These are phyloP conservation scores for Pogonomyrmex californicus DNA, from an alignment of 1,140 invertebrate genomes.

Conservation along the genomic window DNA sequence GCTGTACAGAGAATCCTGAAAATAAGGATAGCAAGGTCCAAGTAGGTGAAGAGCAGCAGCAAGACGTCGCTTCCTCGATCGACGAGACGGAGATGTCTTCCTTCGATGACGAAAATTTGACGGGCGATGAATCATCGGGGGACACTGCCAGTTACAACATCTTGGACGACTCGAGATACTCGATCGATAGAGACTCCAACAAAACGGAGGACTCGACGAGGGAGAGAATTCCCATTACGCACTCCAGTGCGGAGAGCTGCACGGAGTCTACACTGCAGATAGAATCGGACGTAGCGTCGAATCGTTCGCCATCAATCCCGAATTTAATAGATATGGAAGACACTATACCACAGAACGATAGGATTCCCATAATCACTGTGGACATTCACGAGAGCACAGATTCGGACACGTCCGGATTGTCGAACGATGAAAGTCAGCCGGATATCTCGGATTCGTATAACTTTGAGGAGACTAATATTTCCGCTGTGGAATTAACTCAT, in stretches of 20 bases:
- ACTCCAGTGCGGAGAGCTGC: conserved; percentile 40
- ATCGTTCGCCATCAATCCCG: neutral
- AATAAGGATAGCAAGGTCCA: neutral
- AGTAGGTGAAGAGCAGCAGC: neutral
- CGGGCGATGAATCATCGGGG: conserved; percentile 75
- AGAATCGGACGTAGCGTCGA: neutral
- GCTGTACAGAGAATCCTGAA: neutral
- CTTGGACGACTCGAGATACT: conserved; percentile 77
- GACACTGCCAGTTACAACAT: conserved; percentile 83
- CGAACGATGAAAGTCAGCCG: neutral
- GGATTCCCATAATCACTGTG: conserved; percentile 34
- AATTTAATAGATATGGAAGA: neutral
- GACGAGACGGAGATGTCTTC: conserved; percentile 75
- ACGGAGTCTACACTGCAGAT: conserved; percentile 26
- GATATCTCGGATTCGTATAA: neutral
- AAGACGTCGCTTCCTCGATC: neutral
- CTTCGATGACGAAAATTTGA: conserved; percentile 82
- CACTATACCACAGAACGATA: neutral
- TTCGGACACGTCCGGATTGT: neutral
- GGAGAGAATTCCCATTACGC: neutral
- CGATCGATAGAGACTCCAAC: conserved; percentile 57
- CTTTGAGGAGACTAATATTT: neutral
- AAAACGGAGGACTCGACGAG: neutral
- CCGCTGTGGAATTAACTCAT: neutral
- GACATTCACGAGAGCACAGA: conserved; percentile 12